These are phyloP conservation scores for Opisthograptis luteolata DNA, from an alignment of 2,888 invertebrate genomes.

Conservation along the genomic window DNA sequence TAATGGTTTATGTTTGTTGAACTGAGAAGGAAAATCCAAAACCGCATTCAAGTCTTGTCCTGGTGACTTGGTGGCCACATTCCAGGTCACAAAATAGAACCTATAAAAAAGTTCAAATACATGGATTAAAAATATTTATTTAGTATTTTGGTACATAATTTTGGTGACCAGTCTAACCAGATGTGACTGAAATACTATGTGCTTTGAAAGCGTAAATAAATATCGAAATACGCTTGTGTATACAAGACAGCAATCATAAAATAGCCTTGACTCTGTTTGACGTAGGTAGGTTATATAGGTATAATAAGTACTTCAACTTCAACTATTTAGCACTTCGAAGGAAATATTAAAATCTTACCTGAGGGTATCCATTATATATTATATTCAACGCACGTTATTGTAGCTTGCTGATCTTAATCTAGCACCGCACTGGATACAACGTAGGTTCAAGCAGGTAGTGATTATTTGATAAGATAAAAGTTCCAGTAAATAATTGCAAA, in stretches of 20 bases:
- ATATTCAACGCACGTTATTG: neutral
- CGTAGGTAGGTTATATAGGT: no score
- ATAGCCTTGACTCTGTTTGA: conserved; percentile 58
- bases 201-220: no score
- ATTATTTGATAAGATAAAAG: conserved; percentile 32
- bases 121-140: no score
- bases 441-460: conserved; percentile 13
- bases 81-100: conserved; percentile 94
- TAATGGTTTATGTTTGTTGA: conserved; percentile 85
- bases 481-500: conserved; percentile 6
- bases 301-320: no score
- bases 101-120: conserved; percentile 76
- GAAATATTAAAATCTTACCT: conserved; percentile 46
- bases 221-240: no score
- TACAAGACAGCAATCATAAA: neutral
- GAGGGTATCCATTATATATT: conserved; percentile 59
- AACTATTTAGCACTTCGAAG: conserved; percentile 16
- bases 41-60: conserved; percentile 89
- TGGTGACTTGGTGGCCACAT: conserved; percentile 92
- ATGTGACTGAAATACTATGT: no score
- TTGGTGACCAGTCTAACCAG: no score
- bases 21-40: conserved; percentile 86
- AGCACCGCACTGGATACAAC: conserved; percentile 17
- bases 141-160: no score
- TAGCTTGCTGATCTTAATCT: conserved; percentile 14